Base-by-base conservation (phyloP, 2,113 vertebrate genomes). In the Antechinus flavipes region DNA sequence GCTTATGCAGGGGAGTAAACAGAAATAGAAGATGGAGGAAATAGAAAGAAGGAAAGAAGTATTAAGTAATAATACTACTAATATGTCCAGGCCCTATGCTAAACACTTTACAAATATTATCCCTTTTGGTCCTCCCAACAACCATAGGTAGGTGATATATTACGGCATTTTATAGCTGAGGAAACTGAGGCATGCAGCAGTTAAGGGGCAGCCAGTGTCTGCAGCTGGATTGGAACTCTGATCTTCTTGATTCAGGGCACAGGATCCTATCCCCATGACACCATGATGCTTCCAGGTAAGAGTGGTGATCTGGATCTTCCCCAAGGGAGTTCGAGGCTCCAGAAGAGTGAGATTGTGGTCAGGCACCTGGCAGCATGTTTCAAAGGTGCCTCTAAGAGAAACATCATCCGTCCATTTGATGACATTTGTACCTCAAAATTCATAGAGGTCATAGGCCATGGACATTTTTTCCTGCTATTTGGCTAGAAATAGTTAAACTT, bases 321-420 rank as follows among this genome's bases (percentile, higher is more conserved):
- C 19, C n/a, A 23, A 84, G 5, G 91, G n/a, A 91, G 94, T 93
- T 47, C 97, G 95, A 94, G 97, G 97, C 97, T 97, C 95, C 95
- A 96, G 94, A 98, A 91, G 89, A 95, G 93, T 97, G 68, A 97
- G 97, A 94, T 93, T 93, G 96, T 95, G 90, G 58, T 90, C 42
- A 90, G 91, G 97, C 96, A 98, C 99, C 99, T 99, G 99, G 99
- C 99, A 99, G 98, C 99, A 99, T 2, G 99, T 99, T 99, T 99
- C 99, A 24, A 99, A 99, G 98, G 99, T 99, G 97, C 99, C 99
- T 0, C 99, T 99, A 97, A 99, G 99, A 95, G 99, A 99, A 26
- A 99, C 99, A 99, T 99, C 99, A 96, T 99, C 99, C 98, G 99
- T 99, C 99, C 99, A 99, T 99, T 99, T 99, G 97, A 99, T 99